These are phyloP conservation scores for Montipora sp. DNA, from an alignment of 64 coral and sea anemone genomes.

Conservation along the genomic window DNA sequence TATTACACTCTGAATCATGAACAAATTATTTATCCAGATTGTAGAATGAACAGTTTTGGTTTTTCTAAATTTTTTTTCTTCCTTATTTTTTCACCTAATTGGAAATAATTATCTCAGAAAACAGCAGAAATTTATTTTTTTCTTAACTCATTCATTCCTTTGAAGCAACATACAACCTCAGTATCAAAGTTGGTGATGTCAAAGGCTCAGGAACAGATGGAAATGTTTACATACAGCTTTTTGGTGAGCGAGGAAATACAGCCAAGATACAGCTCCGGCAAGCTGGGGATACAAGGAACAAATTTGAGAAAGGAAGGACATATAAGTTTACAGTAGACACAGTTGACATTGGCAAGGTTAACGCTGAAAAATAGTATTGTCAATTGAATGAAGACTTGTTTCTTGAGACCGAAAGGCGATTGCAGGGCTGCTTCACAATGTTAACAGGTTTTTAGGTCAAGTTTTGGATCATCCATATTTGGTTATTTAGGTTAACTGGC, in stretches of 20 bases:
- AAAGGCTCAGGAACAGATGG: conserved; percentile 97
- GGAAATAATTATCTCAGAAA: no score
- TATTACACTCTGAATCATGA: no score
- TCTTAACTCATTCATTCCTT: background rate
- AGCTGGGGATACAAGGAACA: conserved; percentile 91
- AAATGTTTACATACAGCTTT: conserved; percentile 98
- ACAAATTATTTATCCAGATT: no score
- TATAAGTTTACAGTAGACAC: conserved; percentile 99
- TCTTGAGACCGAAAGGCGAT: no score
- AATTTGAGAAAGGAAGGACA: conserved; percentile 98
- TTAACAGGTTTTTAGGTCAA: no score
- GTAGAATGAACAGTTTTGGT: no score
- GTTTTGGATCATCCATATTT: no score
- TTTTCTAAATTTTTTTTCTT: background rate
- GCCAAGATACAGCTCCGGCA: conserved; percentile 98
- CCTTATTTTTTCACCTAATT: background rate
- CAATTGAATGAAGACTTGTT: no score
- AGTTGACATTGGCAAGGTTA: conserved; percentile 89
- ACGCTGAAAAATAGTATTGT: conserved; percentile 10
- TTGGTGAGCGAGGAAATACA: conserved; percentile 94
- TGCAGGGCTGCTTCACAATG: no score
- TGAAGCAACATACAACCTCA: conserved; percentile 95
- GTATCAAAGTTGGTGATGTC: conserved; percentile 99
- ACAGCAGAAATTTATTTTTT: background rate
- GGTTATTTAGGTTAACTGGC: no score